A percentile compares a stretch with the other conserved stretches of the same genome.
phyloP scores from a whole-genome alignment of 2,888 invertebrate species.

The Latrodectus elegans region DNA sequence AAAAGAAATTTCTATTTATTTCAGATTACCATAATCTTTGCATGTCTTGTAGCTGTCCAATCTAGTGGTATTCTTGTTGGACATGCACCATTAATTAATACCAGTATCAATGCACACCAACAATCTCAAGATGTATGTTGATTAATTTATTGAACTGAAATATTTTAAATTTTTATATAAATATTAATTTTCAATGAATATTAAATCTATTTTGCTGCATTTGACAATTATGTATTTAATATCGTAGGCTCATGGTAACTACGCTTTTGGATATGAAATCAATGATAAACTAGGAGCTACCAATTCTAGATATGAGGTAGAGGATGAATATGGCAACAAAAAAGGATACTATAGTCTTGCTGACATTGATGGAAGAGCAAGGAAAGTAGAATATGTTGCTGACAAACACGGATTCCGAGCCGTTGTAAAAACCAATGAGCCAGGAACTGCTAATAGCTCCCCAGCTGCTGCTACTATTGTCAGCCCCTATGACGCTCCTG shows the following conservation, averaged over 20 bases:
- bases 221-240: neutral
- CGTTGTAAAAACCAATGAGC: constrained; percentile 57
- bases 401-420: constrained; percentile 35
- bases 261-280: constrained; percentile 37
- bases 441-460: constrained; percentile 52
- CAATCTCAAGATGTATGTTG: constrained; percentile 48
- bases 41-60: constrained; percentile 21
- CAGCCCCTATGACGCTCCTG: constrained; percentile 31
- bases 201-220: neutral
- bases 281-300: constrained; percentile 30
- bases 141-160: neutral
- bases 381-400: constrained; percentile 33
- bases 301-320: constrained; percentile 41
- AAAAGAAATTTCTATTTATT: neutral
- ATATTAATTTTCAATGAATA: no score
- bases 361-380: constrained; percentile 33
- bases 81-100: constrained; percentile 25
- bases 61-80: constrained; percentile 12
- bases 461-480: constrained; percentile 41
- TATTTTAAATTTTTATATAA: neutral
- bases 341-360: constrained; percentile 26
- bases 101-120: constrained; percentile 13
- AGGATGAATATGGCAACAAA: constrained; percentile 30
- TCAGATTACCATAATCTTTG: constrained; percentile 31
- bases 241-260: neutral